Evolutionary conservation across 2,888 invertebrate genomes (phyloP).

Genomic region (Autographa pulchrina): DNA sequence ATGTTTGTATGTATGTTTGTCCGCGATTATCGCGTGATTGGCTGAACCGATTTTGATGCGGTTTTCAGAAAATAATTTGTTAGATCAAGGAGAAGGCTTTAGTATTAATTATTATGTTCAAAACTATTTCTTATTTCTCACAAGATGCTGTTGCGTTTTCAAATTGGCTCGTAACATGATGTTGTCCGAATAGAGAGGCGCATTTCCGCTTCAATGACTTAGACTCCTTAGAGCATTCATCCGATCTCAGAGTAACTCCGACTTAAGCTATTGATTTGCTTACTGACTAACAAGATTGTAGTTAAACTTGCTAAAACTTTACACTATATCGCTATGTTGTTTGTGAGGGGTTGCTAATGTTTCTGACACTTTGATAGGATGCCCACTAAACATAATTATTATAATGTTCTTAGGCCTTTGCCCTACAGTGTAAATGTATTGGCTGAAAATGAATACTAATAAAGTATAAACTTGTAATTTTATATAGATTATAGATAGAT

Average conservation of each 20-base stretch:
- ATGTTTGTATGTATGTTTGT: no score
- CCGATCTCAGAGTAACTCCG: neutral
- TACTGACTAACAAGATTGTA: conserved; percentile 15
- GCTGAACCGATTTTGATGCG: no score
- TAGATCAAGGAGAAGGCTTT: no score
- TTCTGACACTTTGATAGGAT: neutral
- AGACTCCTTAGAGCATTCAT: neutral
- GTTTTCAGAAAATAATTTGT: no score
- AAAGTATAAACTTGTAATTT: no score
- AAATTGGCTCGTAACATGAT: neutral
- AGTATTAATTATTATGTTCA: no score
- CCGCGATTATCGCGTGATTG: no score
- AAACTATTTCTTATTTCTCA: neutral
- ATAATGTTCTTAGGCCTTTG: neutral
- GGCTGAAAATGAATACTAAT: no score
- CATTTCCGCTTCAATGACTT: conserved; percentile 6
- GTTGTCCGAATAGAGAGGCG: neutral
- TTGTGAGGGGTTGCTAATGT: conserved; percentile 11
- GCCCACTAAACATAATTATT: neutral
- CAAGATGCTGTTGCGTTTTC: neutral
- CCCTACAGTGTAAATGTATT: neutral
- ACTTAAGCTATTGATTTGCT: conserved; percentile 23
- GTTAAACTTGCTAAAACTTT: conserved; percentile 30
- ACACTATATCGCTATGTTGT: conserved; percentile 19
- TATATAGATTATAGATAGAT: no score